Evolutionary conservation across 2,113 vertebrate genomes (phyloP), one percentile per base, ranked within the genome.

Genomic region (Bufo bufo): DNA sequence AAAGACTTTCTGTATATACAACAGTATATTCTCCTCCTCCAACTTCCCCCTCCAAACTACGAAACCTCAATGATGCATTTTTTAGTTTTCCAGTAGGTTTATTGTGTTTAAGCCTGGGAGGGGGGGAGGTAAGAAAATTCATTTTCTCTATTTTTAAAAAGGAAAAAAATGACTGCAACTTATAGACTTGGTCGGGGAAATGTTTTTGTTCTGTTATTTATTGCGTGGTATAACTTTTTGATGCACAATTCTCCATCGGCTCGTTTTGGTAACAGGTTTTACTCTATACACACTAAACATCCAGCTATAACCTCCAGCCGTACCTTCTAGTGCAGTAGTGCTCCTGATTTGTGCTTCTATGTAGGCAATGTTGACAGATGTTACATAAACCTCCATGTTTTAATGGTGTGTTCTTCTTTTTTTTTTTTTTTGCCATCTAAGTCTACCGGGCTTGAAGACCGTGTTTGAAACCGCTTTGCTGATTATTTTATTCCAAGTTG

Each of bases 151-250:
- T 80, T 78, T 87, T 71, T 65, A 16, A 63, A 78, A 23, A 4
- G 45, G 14, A 77, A 50, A 56, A 52, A 56, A 77, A 54, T 78
- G 81, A 82, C 81, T 88, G 69, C 71, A 88, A 54, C 75, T 71
- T 59, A 54, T 49, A 82, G 86, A 82, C 20, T 61, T 77, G 69
- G 78, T 72, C 16, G 80, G 59, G 81, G 81, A 47, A 50, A n/a
- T 52, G 47, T 66, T 69, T 66, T 83, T 83, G n/a, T 69, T 69
- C 23, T 78, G 79, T 84, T 89, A 89, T 89, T 89, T 89, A 89
- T 89, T 89, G 59, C 45, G 43, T 88, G 52, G 69, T 88, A 58
- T 52, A 43, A 58, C 66, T 89, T 45, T 86, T 84, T 65, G 66
- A 59, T 88, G 87, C 74, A 81, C 77, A 69, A 58, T 52, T 71